A percentile compares a stretch with the other conserved stretches of the same genome.
Evolutionary conservation across 2,113 vertebrate genomes (phyloP).

Genomic region (Myxocyprinus asiaticus): DNA sequence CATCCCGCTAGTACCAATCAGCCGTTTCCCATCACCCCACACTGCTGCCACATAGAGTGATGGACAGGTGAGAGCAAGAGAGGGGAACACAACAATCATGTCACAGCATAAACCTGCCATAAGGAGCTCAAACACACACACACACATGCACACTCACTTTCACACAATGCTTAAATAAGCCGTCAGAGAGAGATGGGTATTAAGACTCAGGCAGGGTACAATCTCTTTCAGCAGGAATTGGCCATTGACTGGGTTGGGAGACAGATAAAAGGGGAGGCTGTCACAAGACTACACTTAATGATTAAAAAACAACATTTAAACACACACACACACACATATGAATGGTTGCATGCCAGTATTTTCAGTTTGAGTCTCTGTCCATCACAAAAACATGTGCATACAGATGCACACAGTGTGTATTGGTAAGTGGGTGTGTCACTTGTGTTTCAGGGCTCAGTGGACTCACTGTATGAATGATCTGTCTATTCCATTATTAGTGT

Average conservation of each 20-base stretch:
- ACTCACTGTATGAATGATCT: conserved; percentile 74
- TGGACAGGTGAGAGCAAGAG: conserved; percentile 72
- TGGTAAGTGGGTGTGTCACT: conserved; percentile 29
- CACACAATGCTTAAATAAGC: conserved; percentile 72
- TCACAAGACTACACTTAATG: conserved; percentile 37
- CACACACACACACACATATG: background rate
- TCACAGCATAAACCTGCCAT: conserved; percentile 69
- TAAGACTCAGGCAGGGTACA: conserved; percentile 73
- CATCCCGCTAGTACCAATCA: conserved; percentile 67
- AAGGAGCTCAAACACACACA: conserved; percentile 64
- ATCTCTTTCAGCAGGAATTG: conserved; percentile 67
- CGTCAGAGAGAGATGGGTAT: conserved; percentile 77
- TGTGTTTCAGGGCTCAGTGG: conserved; percentile 71
- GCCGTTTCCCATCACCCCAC: conserved; percentile 45
- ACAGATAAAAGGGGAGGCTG: conserved; percentile 8
- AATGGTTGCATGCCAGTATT: background rate
- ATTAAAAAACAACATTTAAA: background rate
- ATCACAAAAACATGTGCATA: background rate
- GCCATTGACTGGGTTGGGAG: conserved; percentile 63
- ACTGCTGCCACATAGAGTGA: conserved; percentile 62
- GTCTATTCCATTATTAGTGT: conserved; percentile 64
- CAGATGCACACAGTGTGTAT: conserved; percentile 5
- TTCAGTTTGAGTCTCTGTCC: conserved; percentile 9
- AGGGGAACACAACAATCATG: conserved; percentile 74
- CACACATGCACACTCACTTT: conserved; percentile 25